Evolutionary conservation across 2,888 invertebrate species (phyloP), one percentile per base, ranked within the genome.

Genomic region (Masnerella sp.): DNA sequence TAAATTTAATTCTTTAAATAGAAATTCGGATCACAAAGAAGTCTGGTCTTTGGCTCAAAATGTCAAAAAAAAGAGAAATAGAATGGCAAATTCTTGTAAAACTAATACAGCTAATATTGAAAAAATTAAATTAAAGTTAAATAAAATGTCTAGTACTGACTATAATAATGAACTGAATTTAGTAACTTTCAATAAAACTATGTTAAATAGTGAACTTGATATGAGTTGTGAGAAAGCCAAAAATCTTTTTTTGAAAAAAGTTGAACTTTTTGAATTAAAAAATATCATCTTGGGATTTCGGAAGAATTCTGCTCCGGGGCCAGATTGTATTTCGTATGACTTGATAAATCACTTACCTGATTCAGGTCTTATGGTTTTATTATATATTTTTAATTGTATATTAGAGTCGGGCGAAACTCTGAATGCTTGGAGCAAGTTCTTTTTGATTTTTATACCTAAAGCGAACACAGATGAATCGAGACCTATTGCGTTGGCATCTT

Each of bases 31-130:
- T 15, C 17, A 17, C 32, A 32, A 2, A n/a, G 47, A 49, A 11
- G 2, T 49, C 1, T 49, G 47, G 47, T 18, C 15, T n/a, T 4
- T 49, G 0, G 47, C 32, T 32, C 30, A 49, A 32, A 49, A 49
- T 25, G 32, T 49, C 4, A 49, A 49, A 32, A 49, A 49, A 17
- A 49, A 49, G 32, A 49, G 47, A 32, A 32, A 30, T 11, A 49
- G 47, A 18, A 32, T n/a, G 9, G 32, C 5, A n/a, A 15, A 8
- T 7, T 4, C 9, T 28, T 45, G 45, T n/a, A 45, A 45, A 45
- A 28, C 45, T 28, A 45, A 43, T 43, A 11, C 2, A 12, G 11
- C 25, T 12, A 12, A 49, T 49, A 11, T 49, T 4, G 32, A 32
- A 5, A 49, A 49, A 49, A 49, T 49, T 3, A 30, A 11, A n/a